Conservation (phyloP, 2,113 vertebrate species). For the Hyaena hyaena region DNA sequence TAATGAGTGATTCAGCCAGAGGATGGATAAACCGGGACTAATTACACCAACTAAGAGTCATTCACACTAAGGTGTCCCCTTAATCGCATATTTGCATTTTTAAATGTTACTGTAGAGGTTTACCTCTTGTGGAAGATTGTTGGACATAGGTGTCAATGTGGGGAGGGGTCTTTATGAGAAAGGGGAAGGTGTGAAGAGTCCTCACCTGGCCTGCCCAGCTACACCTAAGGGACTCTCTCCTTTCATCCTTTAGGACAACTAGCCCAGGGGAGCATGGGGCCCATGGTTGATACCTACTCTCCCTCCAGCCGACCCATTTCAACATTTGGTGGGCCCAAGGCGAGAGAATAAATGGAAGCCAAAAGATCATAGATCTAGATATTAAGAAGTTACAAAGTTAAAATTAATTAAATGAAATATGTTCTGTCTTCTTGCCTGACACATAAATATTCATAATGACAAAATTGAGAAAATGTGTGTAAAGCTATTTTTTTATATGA, state of each 20-base stretch:
- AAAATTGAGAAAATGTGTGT: conserved; percentile 52
- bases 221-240: neutral
- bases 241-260: neutral
- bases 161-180: neutral
- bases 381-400: conserved; percentile 52
- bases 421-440: conserved; percentile 56
- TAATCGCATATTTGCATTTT: conserved; percentile 20
- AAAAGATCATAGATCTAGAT: neutral
- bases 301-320: neutral
- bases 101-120: conserved; percentile 42
- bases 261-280: neutral
- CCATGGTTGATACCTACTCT: neutral
- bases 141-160: neutral
- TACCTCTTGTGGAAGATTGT: conserved; percentile 24
- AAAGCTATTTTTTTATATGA: conserved; percentile 58
- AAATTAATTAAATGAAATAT: conserved; percentile 57
- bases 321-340: neutral
- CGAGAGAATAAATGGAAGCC: neutral
- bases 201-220: neutral
- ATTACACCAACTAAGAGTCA: conserved; percentile 28
- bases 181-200: neutral
- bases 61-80: neutral
- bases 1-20: neutral
- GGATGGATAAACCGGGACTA: neutral
- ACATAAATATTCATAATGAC: conserved; percentile 53